phyloP scores from a whole-genome alignment of 2,888 invertebrate genomes.

The Rhamnusium bicolor region DNA sequence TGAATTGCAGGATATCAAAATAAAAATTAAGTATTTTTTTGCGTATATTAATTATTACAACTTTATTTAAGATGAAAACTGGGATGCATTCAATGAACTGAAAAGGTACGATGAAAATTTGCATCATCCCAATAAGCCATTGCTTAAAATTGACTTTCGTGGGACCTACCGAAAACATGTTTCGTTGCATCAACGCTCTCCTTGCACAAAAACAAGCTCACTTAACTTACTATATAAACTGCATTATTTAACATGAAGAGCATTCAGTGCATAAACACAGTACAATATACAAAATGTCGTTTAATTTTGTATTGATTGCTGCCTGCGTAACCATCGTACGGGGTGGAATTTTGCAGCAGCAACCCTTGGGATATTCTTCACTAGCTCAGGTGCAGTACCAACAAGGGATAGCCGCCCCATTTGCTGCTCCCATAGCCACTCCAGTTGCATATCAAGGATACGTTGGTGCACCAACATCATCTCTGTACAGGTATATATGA shows the following conservation, averaged over 20 bases:
- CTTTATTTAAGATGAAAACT: too few relatives aligned
- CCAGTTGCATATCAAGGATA: too few relatives aligned
- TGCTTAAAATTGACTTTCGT: neutral
- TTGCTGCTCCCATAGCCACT: constrained; percentile 58
- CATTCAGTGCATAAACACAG: neutral
- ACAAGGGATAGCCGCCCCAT: neutral
- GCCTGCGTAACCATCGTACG: constrained; percentile 3
- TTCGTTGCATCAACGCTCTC: neutral
- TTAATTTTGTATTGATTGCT: constrained; percentile 15
- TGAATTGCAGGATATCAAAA: too few relatives aligned
- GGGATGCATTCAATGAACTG: too few relatives aligned
- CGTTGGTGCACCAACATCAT: neutral
- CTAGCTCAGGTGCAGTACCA: neutral
- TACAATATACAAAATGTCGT: neutral
- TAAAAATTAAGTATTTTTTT: too few relatives aligned
- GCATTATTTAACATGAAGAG: neutral
- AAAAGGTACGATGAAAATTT: too few relatives aligned
- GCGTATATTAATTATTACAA: too few relatives aligned
- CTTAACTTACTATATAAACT: neutral
- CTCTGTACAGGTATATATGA: neutral
- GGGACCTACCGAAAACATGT: neutral
- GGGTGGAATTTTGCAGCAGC: neutral
- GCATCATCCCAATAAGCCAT: neutral
- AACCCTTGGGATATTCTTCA: neutral
- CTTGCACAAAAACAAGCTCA: neutral